A percentile compares a stretch with the other conserved stretches of the same genome.
phyloP scores from a whole-genome alignment of 2,888 invertebrate genomes.

The Strigamia transsilvanica region DNA sequence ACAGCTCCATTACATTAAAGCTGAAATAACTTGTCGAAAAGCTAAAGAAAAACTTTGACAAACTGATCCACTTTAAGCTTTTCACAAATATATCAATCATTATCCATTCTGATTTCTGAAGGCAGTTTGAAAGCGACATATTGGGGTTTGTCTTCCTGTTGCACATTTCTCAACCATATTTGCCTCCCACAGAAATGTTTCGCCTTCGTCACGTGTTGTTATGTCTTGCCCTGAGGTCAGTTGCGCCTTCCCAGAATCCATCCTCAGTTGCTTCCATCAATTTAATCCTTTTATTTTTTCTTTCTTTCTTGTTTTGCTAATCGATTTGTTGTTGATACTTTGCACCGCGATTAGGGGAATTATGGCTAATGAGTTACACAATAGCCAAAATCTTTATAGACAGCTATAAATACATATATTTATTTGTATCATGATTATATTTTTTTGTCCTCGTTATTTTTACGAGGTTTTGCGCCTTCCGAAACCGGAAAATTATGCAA shows the following conservation, averaged over 20 bases:
- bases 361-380: conserved; percentile 17
- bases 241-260: conserved; percentile 27
- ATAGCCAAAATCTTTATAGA: not conserved
- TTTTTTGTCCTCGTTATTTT: not conserved
- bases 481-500: conserved; percentile 42
- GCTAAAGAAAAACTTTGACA: too few relatives aligned
- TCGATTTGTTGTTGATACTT: conserved; percentile 22
- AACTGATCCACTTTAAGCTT: too few relatives aligned
- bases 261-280: not conserved
- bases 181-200: conserved; percentile 33
- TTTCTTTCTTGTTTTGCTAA: conserved; percentile 10
- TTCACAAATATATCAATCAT: not conserved
- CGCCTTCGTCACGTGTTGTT: conserved; percentile 38
- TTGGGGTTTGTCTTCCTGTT: conserved; percentile 29
- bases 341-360: not conserved
- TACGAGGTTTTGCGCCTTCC: not conserved
- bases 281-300: not conserved
- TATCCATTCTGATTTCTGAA: not conserved
- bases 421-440: not conserved
- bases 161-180: conserved; percentile 45
- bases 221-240: conserved; percentile 40
- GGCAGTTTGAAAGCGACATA: not conserved
- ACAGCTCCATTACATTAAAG: not conserved
- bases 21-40: not conserved
- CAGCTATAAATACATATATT: not conserved